Base-by-base conservation (phyloP, 2,797 vertebrate genomes). In the Clarias platycephalus region DNA sequence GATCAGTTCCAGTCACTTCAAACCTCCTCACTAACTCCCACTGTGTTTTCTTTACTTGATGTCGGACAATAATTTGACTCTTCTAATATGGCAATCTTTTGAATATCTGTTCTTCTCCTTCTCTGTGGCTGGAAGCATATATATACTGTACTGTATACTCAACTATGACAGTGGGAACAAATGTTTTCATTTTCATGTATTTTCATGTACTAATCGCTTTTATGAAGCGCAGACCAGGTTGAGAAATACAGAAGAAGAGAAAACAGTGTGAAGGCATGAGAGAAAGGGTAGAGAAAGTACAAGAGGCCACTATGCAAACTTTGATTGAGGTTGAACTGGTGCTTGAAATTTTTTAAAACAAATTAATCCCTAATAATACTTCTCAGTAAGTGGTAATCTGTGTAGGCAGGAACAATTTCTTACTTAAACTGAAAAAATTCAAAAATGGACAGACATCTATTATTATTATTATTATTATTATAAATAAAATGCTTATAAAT, bases 321-420 rank as follows among this genome's bases (percentile, higher is more conserved):
- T 78, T 62, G 34, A 78, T 78, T 62, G 37, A 78, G 57, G 22
- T 62, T 78, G 22, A 60, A 40, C 22, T 62, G 75, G 57, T 78
- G 57, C 75, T n/a, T 78, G 57, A 62, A 62, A 16, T 40, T 12
- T 31, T 58, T 77, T 9, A 34, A 31, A 57, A n/a, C 75, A 78
- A 78, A n/a, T 60, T 37, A 62, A 78, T 62, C 28, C 57, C 37
- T 37, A 78, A 60, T 40, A 62, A 37, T 60, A 77, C 22, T 40
- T 62, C 15, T 15, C 31, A 60, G 16, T 40, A 78, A 16, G 57
- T 37, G 34, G n/a, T 8, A n/a, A 62, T 37, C 75, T n/a, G 55
- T 62, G 75, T 78, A 78, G 57, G 75, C 5, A 13, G 57, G 12
- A 40, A 60, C 31, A 78, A n/a, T 60, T 37, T n/a, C 22, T n/a